Evolutionary conservation across 2,888 invertebrate genomes (phyloP), one percentile per base, ranked within the genome.

Genomic region (Cerceris ruficornis): DNA sequence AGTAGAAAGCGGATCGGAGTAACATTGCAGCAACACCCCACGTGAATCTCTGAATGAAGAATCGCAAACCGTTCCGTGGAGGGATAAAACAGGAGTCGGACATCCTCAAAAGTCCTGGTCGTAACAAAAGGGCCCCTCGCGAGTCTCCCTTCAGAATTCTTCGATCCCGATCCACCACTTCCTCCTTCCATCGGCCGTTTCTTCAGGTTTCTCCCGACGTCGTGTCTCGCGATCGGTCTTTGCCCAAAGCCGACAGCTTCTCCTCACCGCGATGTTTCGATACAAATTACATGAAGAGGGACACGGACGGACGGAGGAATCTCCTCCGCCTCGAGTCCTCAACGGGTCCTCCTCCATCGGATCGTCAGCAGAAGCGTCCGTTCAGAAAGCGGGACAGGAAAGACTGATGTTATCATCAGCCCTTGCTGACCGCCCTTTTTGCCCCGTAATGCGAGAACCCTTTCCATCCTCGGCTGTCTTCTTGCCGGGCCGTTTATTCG

Each of bases 251-350:
- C 90, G 90, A 88, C 88, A 86, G 86, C 76, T 86, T 82, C 87
- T 87, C 84, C 86, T 83, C 78, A 82, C 84, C 83, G 85, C 81
- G 90, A 90, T 90, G 90, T 89, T 90, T 87, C 89, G 91, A 91
- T 91, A 91, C 91, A 92, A 91, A 92, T 91, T 91, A 92, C 91
- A 91, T 80, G 90, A 90, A 88, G 89, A 87, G 86, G 85, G 90
- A 89, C 86, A 87, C 84, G 82, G 57, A 74, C 69, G 69, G 73
- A 58, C 59, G 72, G 43, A 58, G 65, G 61, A 68, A 79, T 79
- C 79, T 67, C 62, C 71, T 39, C 55, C 28, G 28, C 28, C 28
- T 28, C 28, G 28, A 28, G 28, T 28, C 28, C 28, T 28, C 28
- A 28, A 28, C 28, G 49, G 60, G 43, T 61, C 17, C 59, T 46